Evolutionary conservation across 2,888 invertebrate species (phyloP).

Genomic region (Lagria hirta): DNA sequence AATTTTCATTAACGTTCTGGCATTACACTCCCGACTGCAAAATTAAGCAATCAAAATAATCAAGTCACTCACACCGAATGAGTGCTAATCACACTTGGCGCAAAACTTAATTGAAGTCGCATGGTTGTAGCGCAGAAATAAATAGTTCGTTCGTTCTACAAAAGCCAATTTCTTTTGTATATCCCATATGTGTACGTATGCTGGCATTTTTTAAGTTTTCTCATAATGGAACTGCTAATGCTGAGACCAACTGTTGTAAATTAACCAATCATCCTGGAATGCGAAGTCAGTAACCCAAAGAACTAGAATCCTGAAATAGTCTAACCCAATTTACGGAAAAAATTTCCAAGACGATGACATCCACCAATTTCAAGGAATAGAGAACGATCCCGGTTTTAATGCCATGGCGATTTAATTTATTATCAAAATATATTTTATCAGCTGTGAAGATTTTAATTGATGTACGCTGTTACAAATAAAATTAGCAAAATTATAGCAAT

Average conservation of each 20-base stretch:
- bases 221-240: conserved; percentile 30
- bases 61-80: no score
- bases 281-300: conserved; percentile 40
- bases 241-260: conserved; percentile 35
- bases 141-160: conserved; percentile 25
- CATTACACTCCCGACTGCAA: no score
- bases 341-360: conserved; percentile 22
- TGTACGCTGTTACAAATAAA: no score
- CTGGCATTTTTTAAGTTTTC: conserved; percentile 10
- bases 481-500: no score
- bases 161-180: conserved; percentile 14
- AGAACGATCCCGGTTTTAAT: conserved; percentile 12
- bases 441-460: no score
- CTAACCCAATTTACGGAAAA: conserved; percentile 28
- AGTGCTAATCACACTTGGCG: conserved; percentile 33
- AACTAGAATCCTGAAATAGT: conserved; percentile 38
- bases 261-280: conserved; percentile 38
- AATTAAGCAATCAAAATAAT: no score
- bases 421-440: no score
- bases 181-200: conserved; percentile 14
- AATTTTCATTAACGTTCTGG: no score
- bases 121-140: conserved; percentile 30
- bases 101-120: conserved; percentile 34
- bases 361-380: conserved; percentile 16
- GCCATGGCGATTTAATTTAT: no score